These are phyloP conservation scores for Thamnophis sirtalis DNA, from an alignment of 2,113 vertebrate species.

Conservation along the genomic window DNA sequence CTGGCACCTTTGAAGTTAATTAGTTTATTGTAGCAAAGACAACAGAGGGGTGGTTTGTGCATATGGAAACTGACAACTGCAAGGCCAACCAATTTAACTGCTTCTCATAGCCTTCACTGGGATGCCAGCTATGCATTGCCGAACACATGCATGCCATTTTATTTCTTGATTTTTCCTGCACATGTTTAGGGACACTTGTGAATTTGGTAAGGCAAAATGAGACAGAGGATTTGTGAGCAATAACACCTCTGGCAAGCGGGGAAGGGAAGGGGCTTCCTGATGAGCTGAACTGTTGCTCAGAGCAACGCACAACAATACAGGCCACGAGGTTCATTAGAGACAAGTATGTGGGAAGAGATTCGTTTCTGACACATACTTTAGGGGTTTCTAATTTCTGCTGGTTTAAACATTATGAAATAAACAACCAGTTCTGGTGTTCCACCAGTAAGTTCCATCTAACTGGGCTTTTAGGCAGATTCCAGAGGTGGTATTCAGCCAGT, in stretches of 20 bases:
- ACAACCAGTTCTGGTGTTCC: not conserved
- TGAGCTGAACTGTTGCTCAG: not conserved
- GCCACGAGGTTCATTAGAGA: not conserved
- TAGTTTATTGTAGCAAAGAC: not conserved
- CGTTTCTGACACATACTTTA: not conserved
- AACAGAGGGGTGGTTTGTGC: not conserved
- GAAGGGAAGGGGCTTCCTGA: not conserved
- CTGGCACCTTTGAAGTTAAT: constrained; percentile 7
- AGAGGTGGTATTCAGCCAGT: too few species aligned
- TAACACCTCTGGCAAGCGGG: not conserved
- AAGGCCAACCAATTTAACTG: not conserved
- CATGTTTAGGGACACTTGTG: not conserved
- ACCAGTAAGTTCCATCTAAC: not conserved
- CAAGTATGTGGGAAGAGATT: not conserved
- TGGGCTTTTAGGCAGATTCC: not conserved
- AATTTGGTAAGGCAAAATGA: not conserved
- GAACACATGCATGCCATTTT: not conserved
- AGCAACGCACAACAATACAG: not conserved
- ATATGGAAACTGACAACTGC: not conserved
- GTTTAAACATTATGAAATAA: not conserved
- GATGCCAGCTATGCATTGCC: not conserved
- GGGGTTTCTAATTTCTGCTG: not conserved
- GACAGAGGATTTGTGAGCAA: not conserved
- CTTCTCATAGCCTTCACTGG: not conserved
- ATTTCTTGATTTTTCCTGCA: not conserved